These are phyloP conservation scores for Camptogramma bilineatum DNA, from an alignment of 2,888 invertebrate species.

Conservation along the genomic window DNA sequence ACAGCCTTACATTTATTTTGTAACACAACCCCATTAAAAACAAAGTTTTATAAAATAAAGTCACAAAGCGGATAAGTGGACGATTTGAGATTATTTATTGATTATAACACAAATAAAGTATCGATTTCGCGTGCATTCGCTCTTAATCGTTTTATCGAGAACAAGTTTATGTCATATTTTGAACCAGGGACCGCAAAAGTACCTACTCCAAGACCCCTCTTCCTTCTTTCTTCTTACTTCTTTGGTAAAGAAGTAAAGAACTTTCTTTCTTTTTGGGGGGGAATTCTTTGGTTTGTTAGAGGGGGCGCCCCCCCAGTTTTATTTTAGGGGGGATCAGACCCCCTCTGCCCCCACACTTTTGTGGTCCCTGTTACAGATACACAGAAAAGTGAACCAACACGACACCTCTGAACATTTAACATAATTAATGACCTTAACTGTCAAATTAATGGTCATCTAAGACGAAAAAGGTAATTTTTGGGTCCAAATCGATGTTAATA, in stretches of 20 bases:
- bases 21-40: conserved; percentile 28
- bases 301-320: too few species aligned
- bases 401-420: conserved; percentile 49
- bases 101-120: conserved; percentile 23
- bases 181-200: too few species aligned
- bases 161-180: background rate
- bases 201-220: too few species aligned
- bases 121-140: conserved; percentile 23
- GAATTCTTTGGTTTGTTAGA: too few species aligned
- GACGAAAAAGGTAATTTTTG: conserved; percentile 56
- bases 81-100: conserved; percentile 35
- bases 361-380: too few species aligned
- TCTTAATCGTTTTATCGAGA: conserved; percentile 11
- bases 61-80: conserved; percentile 32
- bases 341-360: too few species aligned
- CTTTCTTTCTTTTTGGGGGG: too few species aligned
- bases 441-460: conserved; percentile 66
- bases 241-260: too few species aligned
- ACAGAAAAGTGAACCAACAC: conserved; percentile 30
- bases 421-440: conserved; percentile 65
- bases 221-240: too few species aligned
- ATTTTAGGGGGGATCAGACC: too few species aligned
- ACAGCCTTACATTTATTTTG: conserved; percentile 26
- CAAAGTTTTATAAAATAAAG: conserved; percentile 16
- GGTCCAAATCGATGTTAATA: conserved; percentile 54